These are phyloP conservation scores for Rhopalosiphum nymphaeae DNA, from an alignment of 2,888 invertebrate species.

Conservation along the genomic window DNA sequence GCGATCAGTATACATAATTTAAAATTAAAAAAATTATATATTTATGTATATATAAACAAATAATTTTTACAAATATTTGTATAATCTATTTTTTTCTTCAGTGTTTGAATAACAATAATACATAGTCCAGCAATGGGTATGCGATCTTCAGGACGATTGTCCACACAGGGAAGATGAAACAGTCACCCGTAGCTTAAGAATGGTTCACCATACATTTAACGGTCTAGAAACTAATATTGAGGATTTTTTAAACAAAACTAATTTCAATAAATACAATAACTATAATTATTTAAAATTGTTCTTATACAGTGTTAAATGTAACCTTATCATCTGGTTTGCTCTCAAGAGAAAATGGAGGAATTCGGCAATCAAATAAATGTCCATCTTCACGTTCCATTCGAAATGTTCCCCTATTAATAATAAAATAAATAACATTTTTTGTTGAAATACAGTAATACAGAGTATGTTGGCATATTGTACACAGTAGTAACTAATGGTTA, in stretches of 20 bases:
- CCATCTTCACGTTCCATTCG: constrained; percentile 98
- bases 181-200: constrained; percentile 66
- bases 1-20: constrained; percentile 65
- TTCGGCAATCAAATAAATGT: constrained; percentile 95
- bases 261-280: constrained; percentile 59
- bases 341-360: constrained; percentile 97
- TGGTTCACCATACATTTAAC: constrained; percentile 65
- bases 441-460: not conserved
- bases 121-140: constrained; percentile 69
- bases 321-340: constrained; percentile 84
- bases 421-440: not conserved
- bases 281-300: constrained; percentile 56
- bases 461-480: not conserved
- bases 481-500: too few relatives aligned
- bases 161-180: constrained; percentile 70
- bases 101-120: constrained; percentile 54
- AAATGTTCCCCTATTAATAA: constrained; percentile 86
- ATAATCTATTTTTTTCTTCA: constrained; percentile 46
- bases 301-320: constrained; percentile 63
- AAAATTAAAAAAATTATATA: constrained; percentile 63
- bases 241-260: constrained; percentile 62
- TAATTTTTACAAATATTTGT: constrained; percentile 22
- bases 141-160: constrained; percentile 70
- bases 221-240: constrained; percentile 64
- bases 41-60: constrained; percentile 23